A percentile compares a stretch with the other conserved stretches of the same genome.
Evolutionary conservation across 2,888 invertebrate genomes (phyloP).

Genomic region (Chouioia cunea): DNA sequence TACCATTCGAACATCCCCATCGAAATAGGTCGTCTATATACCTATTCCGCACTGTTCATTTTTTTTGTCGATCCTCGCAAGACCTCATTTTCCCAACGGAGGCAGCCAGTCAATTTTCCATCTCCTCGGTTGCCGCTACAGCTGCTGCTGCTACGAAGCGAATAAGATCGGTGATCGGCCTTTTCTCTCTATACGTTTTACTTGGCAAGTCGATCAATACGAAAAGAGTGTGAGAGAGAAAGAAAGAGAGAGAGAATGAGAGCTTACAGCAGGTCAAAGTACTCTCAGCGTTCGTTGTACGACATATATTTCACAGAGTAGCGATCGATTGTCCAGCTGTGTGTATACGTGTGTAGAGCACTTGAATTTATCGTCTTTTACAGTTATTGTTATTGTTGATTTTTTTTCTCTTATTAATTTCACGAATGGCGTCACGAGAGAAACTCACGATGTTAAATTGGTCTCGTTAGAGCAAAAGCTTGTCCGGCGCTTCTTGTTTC

Average conservation of each 20-base stretch:
- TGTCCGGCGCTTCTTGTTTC: too few relatives aligned
- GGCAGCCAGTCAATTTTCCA: too few relatives aligned
- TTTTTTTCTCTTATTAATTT: too few relatives aligned
- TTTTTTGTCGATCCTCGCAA: conserved; percentile 12
- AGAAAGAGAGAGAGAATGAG: too few relatives aligned
- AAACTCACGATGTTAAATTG: too few relatives aligned
- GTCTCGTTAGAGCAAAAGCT: too few relatives aligned
- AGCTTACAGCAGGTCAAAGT: conserved; percentile 14
- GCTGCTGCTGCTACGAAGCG: background rate
- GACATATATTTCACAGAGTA: background rate
- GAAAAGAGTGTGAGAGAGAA: too few relatives aligned
- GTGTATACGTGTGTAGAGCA: too few relatives aligned
- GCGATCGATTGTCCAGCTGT: background rate
- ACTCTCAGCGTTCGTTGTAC: background rate
- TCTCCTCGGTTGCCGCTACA: too few relatives aligned
- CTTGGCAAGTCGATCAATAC: conserved; percentile 2
- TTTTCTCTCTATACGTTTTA: conserved; percentile 4
- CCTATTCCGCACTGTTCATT: conserved; percentile 1
- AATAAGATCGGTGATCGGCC: conserved; percentile 8
- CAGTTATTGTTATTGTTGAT: too few relatives aligned
- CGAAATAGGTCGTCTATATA: background rate
- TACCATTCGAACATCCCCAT: background rate
- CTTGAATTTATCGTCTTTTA: too few relatives aligned
- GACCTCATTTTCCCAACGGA: background rate
- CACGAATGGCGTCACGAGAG: too few relatives aligned